phyloP scores from a whole-genome alignment of 2,797 vertebrate genomes.

The Mionectes olivaceus region DNA sequence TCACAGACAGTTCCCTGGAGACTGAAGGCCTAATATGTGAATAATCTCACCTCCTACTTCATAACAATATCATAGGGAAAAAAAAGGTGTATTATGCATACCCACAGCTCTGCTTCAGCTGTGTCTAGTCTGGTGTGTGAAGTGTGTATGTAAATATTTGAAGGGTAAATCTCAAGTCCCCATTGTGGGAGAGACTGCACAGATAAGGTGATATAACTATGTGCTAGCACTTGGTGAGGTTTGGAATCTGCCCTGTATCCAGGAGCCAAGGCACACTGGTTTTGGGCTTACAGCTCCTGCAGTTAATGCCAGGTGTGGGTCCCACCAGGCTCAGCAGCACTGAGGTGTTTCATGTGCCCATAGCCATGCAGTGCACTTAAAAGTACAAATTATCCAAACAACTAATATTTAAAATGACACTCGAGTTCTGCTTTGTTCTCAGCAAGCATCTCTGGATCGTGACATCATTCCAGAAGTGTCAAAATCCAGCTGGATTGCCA shows the following conservation, averaged over 20 bases:
- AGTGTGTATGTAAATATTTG: constrained; percentile 53
- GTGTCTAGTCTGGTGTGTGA: constrained; percentile 41
- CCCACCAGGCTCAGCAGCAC: background rate
- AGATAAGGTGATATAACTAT: background rate
- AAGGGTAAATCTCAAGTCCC: constrained; percentile 28
- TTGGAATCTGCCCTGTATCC: background rate
- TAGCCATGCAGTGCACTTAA: background rate
- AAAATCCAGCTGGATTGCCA: background rate
- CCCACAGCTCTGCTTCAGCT: constrained; percentile 15
- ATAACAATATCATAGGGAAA: constrained; percentile 13
- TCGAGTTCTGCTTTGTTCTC: background rate
- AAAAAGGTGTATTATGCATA: constrained; percentile 21
- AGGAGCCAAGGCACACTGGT: background rate
- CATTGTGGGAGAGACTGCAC: background rate
- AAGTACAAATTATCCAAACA: background rate
- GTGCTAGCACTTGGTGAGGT: background rate
- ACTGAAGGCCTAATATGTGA: constrained; percentile 57
- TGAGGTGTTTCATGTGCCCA: background rate
- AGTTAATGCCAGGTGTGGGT: background rate
- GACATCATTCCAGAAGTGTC: background rate
- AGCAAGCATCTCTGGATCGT: background rate
- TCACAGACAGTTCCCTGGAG: constrained; percentile 43
- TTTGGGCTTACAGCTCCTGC: rapidly evolving
- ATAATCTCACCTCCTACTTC: constrained; percentile 68
- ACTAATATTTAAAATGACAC: background rate